phyloP scores from a whole-genome alignment of 2,113 vertebrate species.

The Cervus canadensis region DNA sequence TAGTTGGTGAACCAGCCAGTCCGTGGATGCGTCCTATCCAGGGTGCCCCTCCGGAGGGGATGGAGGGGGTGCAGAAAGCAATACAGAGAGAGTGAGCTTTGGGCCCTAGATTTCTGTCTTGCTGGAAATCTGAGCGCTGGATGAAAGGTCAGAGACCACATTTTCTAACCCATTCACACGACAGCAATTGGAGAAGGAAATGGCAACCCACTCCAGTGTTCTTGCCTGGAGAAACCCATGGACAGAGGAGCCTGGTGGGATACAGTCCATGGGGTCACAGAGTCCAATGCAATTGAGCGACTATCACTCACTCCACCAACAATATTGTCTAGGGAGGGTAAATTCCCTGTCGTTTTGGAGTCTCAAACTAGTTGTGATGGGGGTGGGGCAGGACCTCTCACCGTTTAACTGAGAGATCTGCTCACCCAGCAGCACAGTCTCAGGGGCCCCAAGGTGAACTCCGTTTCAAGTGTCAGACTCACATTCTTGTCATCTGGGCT shows the following conservation, averaged over 20 bases:
- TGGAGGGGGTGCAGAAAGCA: neutral
- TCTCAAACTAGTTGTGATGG: neutral
- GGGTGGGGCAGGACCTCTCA: neutral
- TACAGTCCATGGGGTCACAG: neutral
- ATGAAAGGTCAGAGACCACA: neutral
- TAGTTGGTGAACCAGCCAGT: too few species aligned
- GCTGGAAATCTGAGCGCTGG: neutral
- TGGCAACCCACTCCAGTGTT: neutral
- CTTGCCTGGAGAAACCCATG: neutral
- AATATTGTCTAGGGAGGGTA: neutral
- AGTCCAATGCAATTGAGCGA: accelerated
- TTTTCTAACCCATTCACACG: neutral
- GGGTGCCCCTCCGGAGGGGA: accelerated
- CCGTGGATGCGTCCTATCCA: too few species aligned
- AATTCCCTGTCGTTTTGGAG: neutral
- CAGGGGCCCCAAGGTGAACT: neutral
- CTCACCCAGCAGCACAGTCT: neutral
- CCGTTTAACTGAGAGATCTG: neutral
- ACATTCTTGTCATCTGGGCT: neutral
- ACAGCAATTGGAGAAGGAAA: neutral
- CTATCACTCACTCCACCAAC: neutral
- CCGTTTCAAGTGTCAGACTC: neutral
- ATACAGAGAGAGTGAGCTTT: accelerated
- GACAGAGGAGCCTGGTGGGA: neutral
- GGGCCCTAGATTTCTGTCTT: neutral